phyloP scores from a whole-genome alignment of 2,888 invertebrate species.

The Eucriotettix oculatus region DNA sequence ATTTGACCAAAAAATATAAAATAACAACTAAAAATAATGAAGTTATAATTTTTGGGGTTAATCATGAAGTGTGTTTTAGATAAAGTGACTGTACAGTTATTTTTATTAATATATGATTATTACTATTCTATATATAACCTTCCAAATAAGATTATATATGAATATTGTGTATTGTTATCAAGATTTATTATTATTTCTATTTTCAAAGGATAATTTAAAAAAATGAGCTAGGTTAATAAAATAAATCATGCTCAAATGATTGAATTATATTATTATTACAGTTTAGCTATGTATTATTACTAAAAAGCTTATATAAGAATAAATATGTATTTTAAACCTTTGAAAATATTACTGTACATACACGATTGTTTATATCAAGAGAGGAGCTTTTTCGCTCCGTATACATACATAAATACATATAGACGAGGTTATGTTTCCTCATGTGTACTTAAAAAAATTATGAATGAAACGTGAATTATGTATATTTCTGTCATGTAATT shows the following conservation, averaged over 20 bases:
- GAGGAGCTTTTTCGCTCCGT: background rate
- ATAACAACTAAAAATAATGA: background rate
- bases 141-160: conserved; percentile 2
- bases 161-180: background rate
- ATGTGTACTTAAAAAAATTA: no score
- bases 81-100: conserved; percentile 11
- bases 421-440: background rate
- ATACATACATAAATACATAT: background rate
- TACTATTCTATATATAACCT: conserved; percentile 4
- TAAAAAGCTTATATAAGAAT: background rate
- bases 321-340: background rate
- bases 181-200: background rate
- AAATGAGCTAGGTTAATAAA: background rate
- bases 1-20: conserved; percentile 1
- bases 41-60: background rate
- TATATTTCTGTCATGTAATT: background rate
- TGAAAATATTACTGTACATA: background rate
- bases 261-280: background rate
- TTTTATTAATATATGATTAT: conserved; percentile 11
- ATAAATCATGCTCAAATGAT: background rate
- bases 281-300: background rate
- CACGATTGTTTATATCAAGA: background rate
- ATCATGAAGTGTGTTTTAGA: conserved; percentile 4
- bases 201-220: background rate
- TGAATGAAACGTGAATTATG: background rate